Evolutionary conservation across 2,888 invertebrate species (phyloP).

Genomic region (Chromoteleia sp.): DNA sequence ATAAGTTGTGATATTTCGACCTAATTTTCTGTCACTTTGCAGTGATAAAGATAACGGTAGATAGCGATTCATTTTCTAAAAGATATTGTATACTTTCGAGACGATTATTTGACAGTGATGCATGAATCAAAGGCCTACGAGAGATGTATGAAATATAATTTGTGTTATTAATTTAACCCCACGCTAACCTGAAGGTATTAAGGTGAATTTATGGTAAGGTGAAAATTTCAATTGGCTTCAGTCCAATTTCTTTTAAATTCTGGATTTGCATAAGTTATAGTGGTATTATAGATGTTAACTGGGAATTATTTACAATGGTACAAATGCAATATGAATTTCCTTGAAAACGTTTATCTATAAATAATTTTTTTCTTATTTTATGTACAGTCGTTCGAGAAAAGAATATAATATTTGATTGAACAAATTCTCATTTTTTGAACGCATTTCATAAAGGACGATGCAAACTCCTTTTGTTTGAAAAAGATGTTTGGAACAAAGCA

Average conservation of each 20-base stretch:
- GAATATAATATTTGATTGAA: no score
- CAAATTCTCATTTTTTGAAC: no score
- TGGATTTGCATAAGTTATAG: slow-evolving; percentile 54
- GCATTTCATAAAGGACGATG: no score
- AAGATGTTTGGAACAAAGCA: no score
- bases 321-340: slow-evolving; percentile 8
- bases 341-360: background rate
- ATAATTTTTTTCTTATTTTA: background rate
- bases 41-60: slow-evolving; percentile 18
- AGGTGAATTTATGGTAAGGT: slow-evolving; percentile 56
- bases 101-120: slow-evolving; percentile 17
- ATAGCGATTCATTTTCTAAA: slow-evolving; percentile 12
- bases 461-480: no score
- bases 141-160: slow-evolving; percentile 41
- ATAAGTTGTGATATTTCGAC: slow-evolving; percentile 44
- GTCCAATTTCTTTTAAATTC: slow-evolving; percentile 61
- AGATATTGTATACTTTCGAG: slow-evolving; percentile 36
- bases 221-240: slow-evolving; percentile 54
- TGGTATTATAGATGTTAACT: slow-evolving; percentile 47
- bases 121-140: slow-evolving; percentile 34
- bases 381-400: no score
- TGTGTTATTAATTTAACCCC: slow-evolving; percentile 55
- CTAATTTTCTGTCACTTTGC: slow-evolving; percentile 32
- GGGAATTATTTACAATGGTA: slow-evolving; percentile 43
- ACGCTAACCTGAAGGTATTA: slow-evolving; percentile 47